A percentile compares a stretch with the other conserved stretches of the same genome.
Conservation (phyloP, 1,140 invertebrate species). For the Drosophila tsacasi region DNA sequence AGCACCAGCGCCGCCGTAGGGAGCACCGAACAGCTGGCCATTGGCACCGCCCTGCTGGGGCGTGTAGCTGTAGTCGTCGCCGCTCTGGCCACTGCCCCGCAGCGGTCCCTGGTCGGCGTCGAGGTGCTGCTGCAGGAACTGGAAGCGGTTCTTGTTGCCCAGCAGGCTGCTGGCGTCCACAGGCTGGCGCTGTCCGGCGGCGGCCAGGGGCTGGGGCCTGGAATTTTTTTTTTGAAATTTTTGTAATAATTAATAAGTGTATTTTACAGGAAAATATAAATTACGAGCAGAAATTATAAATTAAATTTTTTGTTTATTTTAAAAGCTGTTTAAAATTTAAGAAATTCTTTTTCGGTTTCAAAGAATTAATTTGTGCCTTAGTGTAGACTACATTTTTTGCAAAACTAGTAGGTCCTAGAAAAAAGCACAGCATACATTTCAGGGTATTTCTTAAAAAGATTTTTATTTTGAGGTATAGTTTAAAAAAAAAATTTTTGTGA, state of each 20-base stretch:
- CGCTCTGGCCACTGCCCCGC: constrained; percentile 76
- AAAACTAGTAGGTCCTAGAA: neutral
- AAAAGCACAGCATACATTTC: neutral
- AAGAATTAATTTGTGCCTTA: too few relatives aligned
- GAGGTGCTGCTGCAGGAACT: constrained; percentile 78
- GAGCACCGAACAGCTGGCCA: constrained; percentile 29
- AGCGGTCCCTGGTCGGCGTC: constrained; percentile 65
- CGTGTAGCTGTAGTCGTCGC: constrained; percentile 77
- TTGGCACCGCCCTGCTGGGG: constrained; percentile 22
- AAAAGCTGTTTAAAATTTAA: too few relatives aligned
- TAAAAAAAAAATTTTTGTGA: too few relatives aligned
- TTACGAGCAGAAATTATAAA: too few relatives aligned
- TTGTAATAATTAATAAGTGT: neutral
- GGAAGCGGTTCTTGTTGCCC: constrained; percentile 81
- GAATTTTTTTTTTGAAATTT: neutral
- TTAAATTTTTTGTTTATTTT: too few relatives aligned
- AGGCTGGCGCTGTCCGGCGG: constrained; percentile 47
- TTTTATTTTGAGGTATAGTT: too few relatives aligned
- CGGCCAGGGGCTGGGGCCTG: constrained; percentile 66
- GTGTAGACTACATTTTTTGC: neutral
- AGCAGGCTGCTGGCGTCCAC: constrained; percentile 71
- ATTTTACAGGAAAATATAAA: neutral
- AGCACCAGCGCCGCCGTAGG: constrained; percentile 15
- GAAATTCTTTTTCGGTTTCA: too few relatives aligned
- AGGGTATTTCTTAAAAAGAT: too few relatives aligned